Evolutionary conservation across 2,888 invertebrate genomes (phyloP).

Genomic region (Melangyna quadrimaculata): DNA sequence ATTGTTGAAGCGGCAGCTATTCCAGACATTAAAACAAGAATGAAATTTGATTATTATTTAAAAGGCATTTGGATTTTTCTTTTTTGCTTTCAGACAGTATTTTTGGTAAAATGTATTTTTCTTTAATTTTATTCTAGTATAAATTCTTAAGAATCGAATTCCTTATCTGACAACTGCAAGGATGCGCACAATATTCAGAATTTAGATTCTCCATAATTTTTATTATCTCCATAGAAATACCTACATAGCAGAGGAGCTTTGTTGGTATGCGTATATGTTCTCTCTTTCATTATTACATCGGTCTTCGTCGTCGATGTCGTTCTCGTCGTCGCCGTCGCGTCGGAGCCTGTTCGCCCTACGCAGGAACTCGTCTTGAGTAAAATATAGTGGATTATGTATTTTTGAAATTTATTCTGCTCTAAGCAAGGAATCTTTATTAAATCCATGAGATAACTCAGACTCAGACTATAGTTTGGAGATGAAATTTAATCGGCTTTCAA

Average conservation of each 20-base stretch:
- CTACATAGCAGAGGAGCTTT: background rate
- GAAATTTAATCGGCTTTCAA: conserved; percentile 60
- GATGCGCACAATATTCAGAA: conserved; percentile 28
- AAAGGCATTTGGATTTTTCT: background rate
- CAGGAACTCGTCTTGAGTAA: conserved; percentile 12
- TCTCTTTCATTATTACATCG: background rate
- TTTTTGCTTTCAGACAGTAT: background rate
- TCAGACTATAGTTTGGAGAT: conserved; percentile 29
- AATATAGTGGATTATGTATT: conserved; percentile 29
- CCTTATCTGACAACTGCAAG: conserved; percentile 37
- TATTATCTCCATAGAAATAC: background rate
- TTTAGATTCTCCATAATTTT: conserved; percentile 17
- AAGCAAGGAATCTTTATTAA: conserved; percentile 31
- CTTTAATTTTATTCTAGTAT: background rate
- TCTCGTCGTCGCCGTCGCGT: background rate
- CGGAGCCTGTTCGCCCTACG: background rate
- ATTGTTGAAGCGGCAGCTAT: background rate
- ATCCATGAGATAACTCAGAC: conserved; percentile 46
- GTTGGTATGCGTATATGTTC: conserved; percentile 25
- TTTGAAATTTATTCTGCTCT: conserved; percentile 40
- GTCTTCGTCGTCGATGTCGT: background rate
- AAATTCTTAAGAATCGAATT: conserved; percentile 34
- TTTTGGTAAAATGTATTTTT: background rate
- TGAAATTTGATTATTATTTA: background rate
- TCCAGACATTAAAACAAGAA: background rate